Conservation (phyloP, 2,888 invertebrate species). For the Tolmerus cingulatus region DNA sequence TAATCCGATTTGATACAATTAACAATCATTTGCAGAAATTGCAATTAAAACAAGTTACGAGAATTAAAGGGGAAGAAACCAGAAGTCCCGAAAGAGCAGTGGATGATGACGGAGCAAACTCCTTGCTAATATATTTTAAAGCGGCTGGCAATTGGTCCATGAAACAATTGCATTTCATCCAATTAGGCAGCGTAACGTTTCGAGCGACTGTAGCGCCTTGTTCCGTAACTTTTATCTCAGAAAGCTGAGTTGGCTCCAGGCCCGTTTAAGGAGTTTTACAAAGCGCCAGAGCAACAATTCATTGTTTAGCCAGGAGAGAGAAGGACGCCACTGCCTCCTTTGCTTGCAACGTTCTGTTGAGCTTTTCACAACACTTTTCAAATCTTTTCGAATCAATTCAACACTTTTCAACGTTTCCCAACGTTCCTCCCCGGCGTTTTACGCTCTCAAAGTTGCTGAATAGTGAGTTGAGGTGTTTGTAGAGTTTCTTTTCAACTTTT, state of each 20-base stretch:
- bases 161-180: conserved; percentile 30
- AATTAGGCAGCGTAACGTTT: conserved; percentile 14
- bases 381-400: background rate
- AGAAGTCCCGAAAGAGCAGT: background rate
- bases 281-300: conserved; percentile 19
- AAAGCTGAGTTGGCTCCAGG: background rate
- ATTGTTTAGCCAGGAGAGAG: background rate
- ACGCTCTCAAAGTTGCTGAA: background rate
- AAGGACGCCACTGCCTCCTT: background rate
- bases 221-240: background rate
- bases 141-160: conserved; percentile 2
- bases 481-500: background rate
- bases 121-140: conserved; percentile 7
- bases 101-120: background rate
- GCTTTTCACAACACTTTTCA: background rate
- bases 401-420: background rate
- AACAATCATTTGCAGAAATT: background rate
- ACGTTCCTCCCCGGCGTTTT: background rate
- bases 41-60: background rate
- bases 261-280: background rate
- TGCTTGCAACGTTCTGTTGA: background rate
- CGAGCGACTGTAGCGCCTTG: background rate
- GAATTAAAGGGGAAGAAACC: background rate
- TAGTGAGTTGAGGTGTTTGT: conserved; percentile 11
- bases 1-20: background rate